Conservation (phyloP, 2,113 vertebrate species). For the Callopanchax toddi region DNA sequence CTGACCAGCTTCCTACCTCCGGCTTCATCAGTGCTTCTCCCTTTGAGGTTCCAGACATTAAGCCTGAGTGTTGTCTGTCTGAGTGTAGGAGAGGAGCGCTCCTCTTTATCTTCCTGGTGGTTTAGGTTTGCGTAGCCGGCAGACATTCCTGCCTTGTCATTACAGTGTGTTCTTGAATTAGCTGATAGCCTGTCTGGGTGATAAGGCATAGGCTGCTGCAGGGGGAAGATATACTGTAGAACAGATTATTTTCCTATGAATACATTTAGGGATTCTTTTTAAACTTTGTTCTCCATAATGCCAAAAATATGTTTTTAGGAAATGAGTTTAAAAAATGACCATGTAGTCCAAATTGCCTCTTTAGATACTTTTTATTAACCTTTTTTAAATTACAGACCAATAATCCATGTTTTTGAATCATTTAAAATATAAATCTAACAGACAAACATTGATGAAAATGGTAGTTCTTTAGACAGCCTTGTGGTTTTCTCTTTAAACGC, state of each 20-base stretch:
- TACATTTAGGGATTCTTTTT: no score
- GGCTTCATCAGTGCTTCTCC: no score
- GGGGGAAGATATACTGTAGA: slow-evolving; percentile 26
- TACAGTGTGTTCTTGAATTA: slow-evolving; percentile 65
- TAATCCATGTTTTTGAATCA: no score
- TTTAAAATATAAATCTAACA: no score
- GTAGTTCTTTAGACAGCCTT: not conserved
- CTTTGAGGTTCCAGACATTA: no score
- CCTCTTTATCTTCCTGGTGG: slow-evolving; percentile 17
- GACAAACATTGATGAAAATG: no score
- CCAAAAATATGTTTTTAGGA: not conserved
- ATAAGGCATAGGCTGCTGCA: slow-evolving; percentile 35
- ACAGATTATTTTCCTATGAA: not conserved
- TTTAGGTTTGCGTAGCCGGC: slow-evolving; percentile 35
- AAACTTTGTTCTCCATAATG: not conserved
- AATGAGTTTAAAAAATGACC: not conserved
- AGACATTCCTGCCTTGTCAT: slow-evolving; percentile 58
- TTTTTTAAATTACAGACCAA: no score
- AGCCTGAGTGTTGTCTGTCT: slow-evolving; percentile 10
- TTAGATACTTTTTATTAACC: no score
- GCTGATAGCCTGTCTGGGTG: slow-evolving; percentile 66
- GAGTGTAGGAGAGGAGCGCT: slow-evolving; percentile 1
- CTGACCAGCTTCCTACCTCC: no score
- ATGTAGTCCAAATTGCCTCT: no score
- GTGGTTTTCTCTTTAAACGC: no score